Percentiles rank a stretch among this genome's conserved stretches.
Conservation (phyloP, 2,113 vertebrate genomes). For the Lycaon pictus region DNA sequence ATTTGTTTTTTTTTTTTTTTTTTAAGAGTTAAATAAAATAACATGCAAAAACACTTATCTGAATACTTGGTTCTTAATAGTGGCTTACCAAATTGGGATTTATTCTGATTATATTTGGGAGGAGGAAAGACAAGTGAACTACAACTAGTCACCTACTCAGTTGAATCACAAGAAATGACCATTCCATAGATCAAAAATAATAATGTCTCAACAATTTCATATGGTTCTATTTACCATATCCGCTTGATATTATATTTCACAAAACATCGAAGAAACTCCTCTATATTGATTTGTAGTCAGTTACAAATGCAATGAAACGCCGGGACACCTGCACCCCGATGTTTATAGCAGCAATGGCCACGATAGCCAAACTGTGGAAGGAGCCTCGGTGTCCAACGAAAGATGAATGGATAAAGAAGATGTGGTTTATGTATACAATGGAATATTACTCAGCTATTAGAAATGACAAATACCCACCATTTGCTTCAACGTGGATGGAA, state of each 20-base stretch:
- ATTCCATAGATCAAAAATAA: not conserved
- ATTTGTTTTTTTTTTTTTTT: slow-evolving; percentile 25
- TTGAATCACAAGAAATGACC: not conserved
- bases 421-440: too few species aligned
- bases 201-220: not conserved
- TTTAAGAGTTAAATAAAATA: slow-evolving; percentile 15
- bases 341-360: too few species aligned
- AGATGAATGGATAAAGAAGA: too few species aligned
- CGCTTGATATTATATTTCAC: not conserved
- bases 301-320: too few species aligned
- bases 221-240: not conserved
- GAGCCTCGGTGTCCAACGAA: too few species aligned
- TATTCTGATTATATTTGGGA: not conserved
- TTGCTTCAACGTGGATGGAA: too few species aligned
- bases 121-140: not conserved
- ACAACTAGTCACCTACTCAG: not conserved
- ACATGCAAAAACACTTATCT: not conserved
- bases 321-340: too few species aligned
- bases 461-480: too few species aligned
- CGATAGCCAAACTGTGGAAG: too few species aligned
- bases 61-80: not conserved
- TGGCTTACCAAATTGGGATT: not conserved
- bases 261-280: not conserved
- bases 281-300: not conserved
- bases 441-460: too few species aligned